Base-by-base conservation (phyloP, 2,888 invertebrate genomes). In the Keiferia lycopersicella region DNA sequence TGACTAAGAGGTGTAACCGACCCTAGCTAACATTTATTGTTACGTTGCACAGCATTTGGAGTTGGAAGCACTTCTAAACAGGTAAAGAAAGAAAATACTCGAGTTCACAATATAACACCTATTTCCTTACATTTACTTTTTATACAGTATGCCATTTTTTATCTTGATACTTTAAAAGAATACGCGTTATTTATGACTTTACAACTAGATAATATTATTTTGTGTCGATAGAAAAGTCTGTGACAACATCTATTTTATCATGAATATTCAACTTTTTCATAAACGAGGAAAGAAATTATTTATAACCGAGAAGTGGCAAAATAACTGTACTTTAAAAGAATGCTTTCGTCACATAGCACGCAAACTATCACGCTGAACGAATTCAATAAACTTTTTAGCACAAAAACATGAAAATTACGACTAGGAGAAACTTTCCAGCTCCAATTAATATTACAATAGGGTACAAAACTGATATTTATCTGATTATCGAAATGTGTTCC, bases 81-180 rank as follows among this genome's bases (percentile, higher is more conserved):
- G 61, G 50, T 48, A 61, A n/a, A 50, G 61, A 50, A 14, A 34
- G 8, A 61, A 61, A n/a, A 45, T 48, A 20, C 50, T 38, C 38
- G 45, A 7, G 22, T 60, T 48, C 84, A 60, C 77, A 83, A 84
- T 83, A 83, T 82, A 84, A 82, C 85, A 86, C 82, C 83, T 84
- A 84, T 77, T 74, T 66, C 69, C 65, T 69, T 67, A 69, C 62
- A 45, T 65, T 62, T 56, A 56, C 56, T 16, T 56, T 56, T 16
- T 26, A 34, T 34, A 56, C 34, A 56, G 30, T 61, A 50, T 38
- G 30, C 50, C 26, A 45, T 20, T 26, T 45, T 59, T 60, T 45
- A 22, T 10, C 22, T 45, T 41, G 51, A 26, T 53, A 53, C 26
- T 45, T 45, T 53, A 53, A 56, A 56, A 56, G n/a, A 56, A 56